Evolutionary conservation across 2,797 vertebrate species (phyloP), one percentile per base, ranked within the genome.

Genomic region (Cuniculus paca): DNA sequence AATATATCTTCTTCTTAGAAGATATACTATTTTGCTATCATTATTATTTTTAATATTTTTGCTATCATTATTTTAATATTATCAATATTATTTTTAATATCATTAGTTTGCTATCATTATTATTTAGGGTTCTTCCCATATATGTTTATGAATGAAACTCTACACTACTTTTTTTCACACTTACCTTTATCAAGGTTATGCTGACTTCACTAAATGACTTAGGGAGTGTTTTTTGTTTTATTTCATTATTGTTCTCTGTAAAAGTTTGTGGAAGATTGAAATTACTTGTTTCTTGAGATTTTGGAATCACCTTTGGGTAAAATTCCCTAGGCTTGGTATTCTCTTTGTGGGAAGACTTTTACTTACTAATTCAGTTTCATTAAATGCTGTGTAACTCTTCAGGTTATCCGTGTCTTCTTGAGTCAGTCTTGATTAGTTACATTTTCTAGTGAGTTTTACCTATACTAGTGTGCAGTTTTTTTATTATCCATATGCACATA

Each of bases 201-300:
- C 63, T 85, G 17, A 26, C 42, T 75, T 92, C 86, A 81, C 74
- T 89, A 42, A 42, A 74, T 42, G 70, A 74, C 24, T 74, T 74
- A 74, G 70, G 36, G 9, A 72, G 5, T 74, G 2, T 74, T 95
- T 68, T 45, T 17, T 89, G 26, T 84, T 50, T 84, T 63, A n/a
- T 45, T 68, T 68, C 54, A 14, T 22, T 85, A 26, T 24, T 91
- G 24, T 77, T 68, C 24, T 91, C n/a, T 91, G 45, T 52, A 88
- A 60, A 80, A 31, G 0, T 63, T 52, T 90, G 14, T 83, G 3
- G 50, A 86, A 61, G 14, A 84, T 56, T 81, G 22, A 36, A 84
- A 61, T 77, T 85, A 81, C n/a, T 94, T 84, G 48, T 84, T 68
- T 36, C 50, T 91, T 88, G 31, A 74, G 93, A 70, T 70, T 96